Evolutionary conservation across 2,113 vertebrate genomes (phyloP).

Genomic region (Varanus komodoensis): DNA sequence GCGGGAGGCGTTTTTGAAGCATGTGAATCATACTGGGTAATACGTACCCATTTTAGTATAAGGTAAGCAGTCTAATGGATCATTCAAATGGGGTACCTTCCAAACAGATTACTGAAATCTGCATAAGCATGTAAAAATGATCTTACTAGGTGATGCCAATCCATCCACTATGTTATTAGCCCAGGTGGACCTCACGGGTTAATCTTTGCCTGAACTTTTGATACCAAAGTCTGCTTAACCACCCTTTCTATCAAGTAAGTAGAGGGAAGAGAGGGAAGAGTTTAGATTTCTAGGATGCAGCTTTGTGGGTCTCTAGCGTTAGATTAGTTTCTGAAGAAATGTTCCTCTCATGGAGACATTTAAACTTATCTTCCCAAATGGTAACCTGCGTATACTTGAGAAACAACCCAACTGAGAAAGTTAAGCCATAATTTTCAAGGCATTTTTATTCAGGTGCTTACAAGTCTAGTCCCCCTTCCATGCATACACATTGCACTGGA

Average conservation of each 20-base stretch:
- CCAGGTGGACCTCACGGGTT: no score
- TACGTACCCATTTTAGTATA: background rate
- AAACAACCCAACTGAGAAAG: background rate
- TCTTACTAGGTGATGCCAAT: background rate
- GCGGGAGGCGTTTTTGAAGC: background rate
- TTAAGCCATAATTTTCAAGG: constrained; percentile 32
- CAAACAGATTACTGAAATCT: background rate
- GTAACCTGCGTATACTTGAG: background rate
- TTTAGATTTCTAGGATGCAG: constrained; percentile 36
- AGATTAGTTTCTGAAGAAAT: constrained; percentile 17
- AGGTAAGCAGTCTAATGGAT: background rate
- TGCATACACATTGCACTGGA: constrained; percentile 50
- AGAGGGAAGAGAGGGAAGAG: constrained; percentile 28
- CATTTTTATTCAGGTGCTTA: constrained; percentile 79
- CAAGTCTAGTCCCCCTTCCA: constrained; percentile 70
- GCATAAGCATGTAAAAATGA: background rate
- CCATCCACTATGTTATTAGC: background rate
- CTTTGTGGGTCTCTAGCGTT: constrained; percentile 22
- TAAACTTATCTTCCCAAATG: constrained; percentile 11
- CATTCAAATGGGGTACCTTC: background rate
- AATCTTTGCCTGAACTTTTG: no score
- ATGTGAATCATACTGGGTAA: background rate
- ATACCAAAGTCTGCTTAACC: constrained; percentile 10
- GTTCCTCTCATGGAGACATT: constrained; percentile 20
- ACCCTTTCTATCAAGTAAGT: constrained; percentile 11